Percentiles rank a stretch among this genome's conserved stretches.
These are phyloP conservation scores for Nestor notabilis DNA, from an alignment of 2,113 vertebrate genomes.

Conservation along the genomic window DNA sequence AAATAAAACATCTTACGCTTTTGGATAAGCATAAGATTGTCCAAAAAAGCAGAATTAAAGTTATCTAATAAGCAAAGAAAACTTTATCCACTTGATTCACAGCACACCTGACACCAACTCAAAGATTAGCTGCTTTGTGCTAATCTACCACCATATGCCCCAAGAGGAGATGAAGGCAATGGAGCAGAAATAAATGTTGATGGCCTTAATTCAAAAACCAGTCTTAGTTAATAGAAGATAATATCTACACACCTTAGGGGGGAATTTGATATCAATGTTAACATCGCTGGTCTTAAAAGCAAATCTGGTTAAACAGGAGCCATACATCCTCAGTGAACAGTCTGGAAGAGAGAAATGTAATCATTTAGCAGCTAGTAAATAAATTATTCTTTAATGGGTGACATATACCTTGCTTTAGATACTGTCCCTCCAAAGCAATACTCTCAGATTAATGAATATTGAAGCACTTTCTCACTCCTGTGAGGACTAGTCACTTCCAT, in stretches of 20 bases:
- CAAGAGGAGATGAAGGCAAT: neutral
- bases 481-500: neutral
- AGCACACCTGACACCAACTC: neutral
- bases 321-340: slow-evolving; percentile 92
- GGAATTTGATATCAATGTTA: slow-evolving; percentile 94
- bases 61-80: neutral
- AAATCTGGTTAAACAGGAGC: slow-evolving; percentile 92
- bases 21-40: neutral
- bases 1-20: neutral
- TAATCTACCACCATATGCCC: neutral
- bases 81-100: neutral
- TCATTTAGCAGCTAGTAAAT: neutral
- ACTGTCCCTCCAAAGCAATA: neutral
- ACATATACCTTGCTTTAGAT: neutral
- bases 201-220: neutral
- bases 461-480: neutral
- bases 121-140: neutral
- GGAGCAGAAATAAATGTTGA: neutral
- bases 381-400: neutral
- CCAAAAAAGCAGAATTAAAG: neutral
- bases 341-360: slow-evolving; percentile 76
- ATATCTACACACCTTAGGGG: slow-evolving; percentile 83
- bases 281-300: slow-evolving; percentile 96
- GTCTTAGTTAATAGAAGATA: neutral
- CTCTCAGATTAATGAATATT: neutral